phyloP scores from a whole-genome alignment of 2,888 invertebrate species.

The Troglohyphantes excavatus region DNA sequence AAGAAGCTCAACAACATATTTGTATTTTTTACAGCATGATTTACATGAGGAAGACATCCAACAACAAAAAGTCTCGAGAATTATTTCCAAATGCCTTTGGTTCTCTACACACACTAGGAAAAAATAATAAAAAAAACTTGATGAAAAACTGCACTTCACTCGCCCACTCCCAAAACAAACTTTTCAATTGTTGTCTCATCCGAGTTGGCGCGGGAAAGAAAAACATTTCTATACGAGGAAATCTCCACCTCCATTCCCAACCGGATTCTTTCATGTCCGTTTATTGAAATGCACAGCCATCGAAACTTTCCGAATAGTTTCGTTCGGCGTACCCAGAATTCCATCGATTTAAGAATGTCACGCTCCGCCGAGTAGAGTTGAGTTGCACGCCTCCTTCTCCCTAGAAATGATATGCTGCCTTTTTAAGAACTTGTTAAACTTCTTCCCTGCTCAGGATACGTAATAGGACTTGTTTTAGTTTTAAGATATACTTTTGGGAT shows the following conservation, averaged over 20 bases:
- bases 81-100: too few relatives aligned
- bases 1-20: too few relatives aligned
- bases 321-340: slow-evolving; percentile 6
- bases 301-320: slow-evolving; percentile 60
- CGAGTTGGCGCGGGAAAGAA: neutral
- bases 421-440: slow-evolving; percentile 62
- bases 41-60: too few relatives aligned
- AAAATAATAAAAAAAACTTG: slow-evolving; percentile 12
- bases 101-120: too few relatives aligned
- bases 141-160: neutral
- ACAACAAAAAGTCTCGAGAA: too few relatives aligned
- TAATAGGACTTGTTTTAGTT: slow-evolving; percentile 9
- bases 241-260: neutral
- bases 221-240: neutral
- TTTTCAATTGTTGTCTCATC: slow-evolving; percentile 3
- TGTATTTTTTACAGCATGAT: too few relatives aligned
- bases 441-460: neutral
- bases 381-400: neutral
- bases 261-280: slow-evolving; percentile 45
- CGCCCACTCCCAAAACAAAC: neutral
- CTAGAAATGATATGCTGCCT: slow-evolving; percentile 25
- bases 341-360: slow-evolving; percentile 62
- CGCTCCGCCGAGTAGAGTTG: slow-evolving; percentile 48
- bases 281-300: slow-evolving; percentile 63
- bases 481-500: neutral